Percentiles rank a stretch among this genome's conserved stretches.
Conservation (phyloP, 2,888 invertebrate species). For the Strigamia crassipes region DNA sequence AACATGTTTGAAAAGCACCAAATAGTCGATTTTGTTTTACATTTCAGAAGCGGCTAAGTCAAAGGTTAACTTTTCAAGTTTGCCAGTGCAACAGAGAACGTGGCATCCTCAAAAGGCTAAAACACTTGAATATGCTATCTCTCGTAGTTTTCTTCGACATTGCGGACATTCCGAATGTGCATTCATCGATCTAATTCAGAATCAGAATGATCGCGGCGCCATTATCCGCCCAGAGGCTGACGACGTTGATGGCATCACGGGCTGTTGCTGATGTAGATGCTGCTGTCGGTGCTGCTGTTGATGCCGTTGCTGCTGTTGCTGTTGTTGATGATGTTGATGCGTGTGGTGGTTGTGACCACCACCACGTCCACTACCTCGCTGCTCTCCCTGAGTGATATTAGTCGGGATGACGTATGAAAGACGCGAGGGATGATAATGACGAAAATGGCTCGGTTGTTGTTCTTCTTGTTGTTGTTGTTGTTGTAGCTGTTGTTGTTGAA, state of each 20-base stretch:
- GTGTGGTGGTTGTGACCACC: not conserved
- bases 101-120: not conserved
- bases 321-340: not conserved
- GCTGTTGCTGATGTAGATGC: conserved; percentile 12
- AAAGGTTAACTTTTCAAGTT: not conserved
- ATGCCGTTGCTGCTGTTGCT: conserved; percentile 20
- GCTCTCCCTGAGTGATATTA: conserved; percentile 45
- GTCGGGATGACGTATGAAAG: conserved; percentile 46
- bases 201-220: conserved; percentile 21
- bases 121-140: not conserved
- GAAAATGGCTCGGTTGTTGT: conserved; percentile 47
- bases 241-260: conserved; percentile 21
- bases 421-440: conserved; percentile 42
- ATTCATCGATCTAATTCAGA: not conserved
- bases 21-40: not conserved
- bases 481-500: conserved; percentile 29
- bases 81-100: not conserved
- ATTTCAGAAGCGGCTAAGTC: not conserved
- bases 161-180: not conserved
- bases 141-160: not conserved
- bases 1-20: conserved; percentile 1
- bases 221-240: conserved; percentile 5
- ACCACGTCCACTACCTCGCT: conserved; percentile 8
- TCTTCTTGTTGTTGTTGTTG: conserved; percentile 43
- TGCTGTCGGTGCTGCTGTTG: conserved; percentile 21